Base-by-base conservation (phyloP, 2,113 vertebrate species). In the Daboia siamensis region DNA sequence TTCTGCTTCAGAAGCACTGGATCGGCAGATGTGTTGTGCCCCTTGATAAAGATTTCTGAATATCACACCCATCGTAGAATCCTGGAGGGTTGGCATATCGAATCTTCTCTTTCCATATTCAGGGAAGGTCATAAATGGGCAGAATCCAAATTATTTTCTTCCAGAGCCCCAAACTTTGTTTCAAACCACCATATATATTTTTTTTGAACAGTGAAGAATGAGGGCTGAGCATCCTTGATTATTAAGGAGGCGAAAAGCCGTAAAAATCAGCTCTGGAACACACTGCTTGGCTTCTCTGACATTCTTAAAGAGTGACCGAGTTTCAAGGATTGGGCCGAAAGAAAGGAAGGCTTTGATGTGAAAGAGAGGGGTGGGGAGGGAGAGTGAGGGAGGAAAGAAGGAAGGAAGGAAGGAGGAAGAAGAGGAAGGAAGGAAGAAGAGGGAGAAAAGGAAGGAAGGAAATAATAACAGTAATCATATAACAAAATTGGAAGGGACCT, bases 241-340 rank as follows among this genome's bases (percentile, higher is more conserved):
- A 23, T 39, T 23, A 55, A 39, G 9, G 87, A 26, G 26, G 21
- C 39, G 56, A 17, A 57, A 55, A 33, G 33, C 15, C 21, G n/a
- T 74, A 92, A 85, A 85, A 69, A 88, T 48, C 57, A 80, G 2
- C 4, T 91, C 91, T 86, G 56, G 26, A 93, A 96, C 39, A 52
- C 11, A 5, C 91, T 90, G 33, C 5, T 5, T 59, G 92, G 64
- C 87, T 84, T 33, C 69, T 80, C 26, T 39, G 87, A 84, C 29
- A 33, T 56, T 89, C 64, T 48, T 64, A 88, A 52, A 92, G 91
- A 92, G 57, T 85, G 87, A 54, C 87, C 89, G 48, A 59, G 44
- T 92, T 84, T 64, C 64, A n/a, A 24, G 87, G 48, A 12, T 44
- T n/a, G 13, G 15, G 54, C 17, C 5, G 39, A 51, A 57, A 33